Percentiles rank a stretch among this genome's conserved stretches.
phyloP scores from a whole-genome alignment of 2,888 invertebrate genomes.

The Drosophila multiciliata region DNA sequence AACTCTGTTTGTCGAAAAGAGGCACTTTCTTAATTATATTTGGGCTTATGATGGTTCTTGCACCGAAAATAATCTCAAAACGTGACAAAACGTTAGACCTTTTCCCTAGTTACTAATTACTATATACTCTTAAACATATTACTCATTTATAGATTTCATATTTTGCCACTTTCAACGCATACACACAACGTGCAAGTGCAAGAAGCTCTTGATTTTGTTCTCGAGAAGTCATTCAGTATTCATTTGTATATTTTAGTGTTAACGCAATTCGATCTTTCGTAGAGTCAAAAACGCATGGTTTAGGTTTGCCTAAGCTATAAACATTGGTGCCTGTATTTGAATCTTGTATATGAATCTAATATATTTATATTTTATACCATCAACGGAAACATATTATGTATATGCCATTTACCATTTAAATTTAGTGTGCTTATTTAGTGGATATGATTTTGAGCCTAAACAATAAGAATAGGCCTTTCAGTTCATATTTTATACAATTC shows the following conservation, averaged over 20 bases:
- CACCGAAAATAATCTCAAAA: conserved; percentile 2
- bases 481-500: conserved; percentile 28
- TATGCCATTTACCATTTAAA: background rate
- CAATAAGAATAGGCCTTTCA: conserved; percentile 22
- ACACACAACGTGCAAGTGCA: conserved; percentile 52
- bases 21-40: conserved; percentile 4
- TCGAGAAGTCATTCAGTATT: conserved; percentile 31
- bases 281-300: conserved; percentile 8
- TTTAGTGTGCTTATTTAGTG: background rate
- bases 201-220: conserved; percentile 83
- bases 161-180: conserved; percentile 28
- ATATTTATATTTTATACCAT: conserved; percentile 1
- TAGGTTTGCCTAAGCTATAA: conserved; percentile 2
- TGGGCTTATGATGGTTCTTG: conserved; percentile 2
- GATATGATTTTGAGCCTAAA: conserved; percentile 17
- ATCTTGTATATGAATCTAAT: background rate
- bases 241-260: conserved; percentile 6
- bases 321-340: background rate
- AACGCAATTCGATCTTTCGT: conserved; percentile 5
- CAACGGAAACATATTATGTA: conserved; percentile 3
- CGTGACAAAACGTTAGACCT: conserved; percentile 3
- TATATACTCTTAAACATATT: conserved; percentile 14
- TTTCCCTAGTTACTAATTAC: background rate
- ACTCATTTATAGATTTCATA: conserved; percentile 23
- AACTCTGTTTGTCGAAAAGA: conserved; percentile 30